Evolutionary conservation across 2,113 vertebrate genomes (phyloP).

Genomic region (Zosterops borbonicus): DNA sequence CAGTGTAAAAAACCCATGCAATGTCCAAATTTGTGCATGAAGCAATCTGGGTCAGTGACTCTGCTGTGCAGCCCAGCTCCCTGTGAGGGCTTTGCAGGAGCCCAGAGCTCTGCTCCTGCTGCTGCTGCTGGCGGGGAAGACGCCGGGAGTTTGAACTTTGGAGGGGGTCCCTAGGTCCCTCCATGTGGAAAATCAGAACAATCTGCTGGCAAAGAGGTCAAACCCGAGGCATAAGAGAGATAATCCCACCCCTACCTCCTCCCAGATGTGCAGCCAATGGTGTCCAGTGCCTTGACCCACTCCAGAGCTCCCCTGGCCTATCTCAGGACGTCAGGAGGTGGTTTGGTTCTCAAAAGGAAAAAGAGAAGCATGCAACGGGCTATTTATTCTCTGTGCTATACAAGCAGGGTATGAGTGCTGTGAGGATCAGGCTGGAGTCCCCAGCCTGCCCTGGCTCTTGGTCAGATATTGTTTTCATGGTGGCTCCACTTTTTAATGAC

Average conservation of each 20-base stretch:
- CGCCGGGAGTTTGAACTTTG: constrained; percentile 34
- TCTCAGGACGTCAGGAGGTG: background rate
- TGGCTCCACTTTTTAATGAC: background rate
- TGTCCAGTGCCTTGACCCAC: background rate
- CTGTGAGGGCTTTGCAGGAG: background rate
- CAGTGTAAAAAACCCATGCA: background rate
- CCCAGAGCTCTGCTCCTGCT: background rate
- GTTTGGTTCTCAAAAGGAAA: background rate
- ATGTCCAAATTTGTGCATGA: background rate
- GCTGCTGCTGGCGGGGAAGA: background rate
- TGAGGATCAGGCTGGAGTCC: background rate
- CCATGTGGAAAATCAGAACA: constrained; percentile 71
- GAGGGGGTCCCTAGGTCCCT: constrained; percentile 48
- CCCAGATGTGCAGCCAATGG: background rate
- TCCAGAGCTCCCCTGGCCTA: background rate
- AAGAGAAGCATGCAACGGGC: rapidly evolving
- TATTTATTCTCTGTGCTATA: background rate
- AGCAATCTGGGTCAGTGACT: background rate
- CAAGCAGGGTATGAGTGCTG: background rate
- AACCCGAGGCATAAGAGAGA: constrained; percentile 53
- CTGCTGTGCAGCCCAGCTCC: background rate
- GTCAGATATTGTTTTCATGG: rapidly evolving
- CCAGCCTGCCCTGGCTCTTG: background rate
- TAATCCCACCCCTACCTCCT: constrained; percentile 46
- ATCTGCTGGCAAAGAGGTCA: constrained; percentile 68